phyloP scores from a whole-genome alignment of 2,113 vertebrate species.

The Podocnemis expansa region DNA sequence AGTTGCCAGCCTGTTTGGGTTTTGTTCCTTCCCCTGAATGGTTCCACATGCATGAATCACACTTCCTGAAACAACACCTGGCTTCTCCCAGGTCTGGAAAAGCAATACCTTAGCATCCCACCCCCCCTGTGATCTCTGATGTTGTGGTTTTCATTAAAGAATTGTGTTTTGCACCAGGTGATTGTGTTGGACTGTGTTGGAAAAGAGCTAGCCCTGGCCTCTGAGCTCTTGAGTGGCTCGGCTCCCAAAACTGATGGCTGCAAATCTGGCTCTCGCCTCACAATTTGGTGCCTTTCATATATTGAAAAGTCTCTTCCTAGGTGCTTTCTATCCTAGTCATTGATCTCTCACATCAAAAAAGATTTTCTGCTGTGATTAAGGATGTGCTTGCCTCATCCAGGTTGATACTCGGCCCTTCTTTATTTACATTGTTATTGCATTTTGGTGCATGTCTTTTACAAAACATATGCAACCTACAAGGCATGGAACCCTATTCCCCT shows the following conservation, averaged over 20 bases:
- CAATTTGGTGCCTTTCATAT: accelerated
- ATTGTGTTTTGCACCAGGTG: slow-evolving; percentile 50
- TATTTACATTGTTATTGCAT: neutral
- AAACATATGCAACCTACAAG: neutral
- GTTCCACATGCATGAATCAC: neutral
- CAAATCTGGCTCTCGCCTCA: neutral
- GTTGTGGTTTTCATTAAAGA: slow-evolving; percentile 44
- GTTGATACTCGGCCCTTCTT: neutral
- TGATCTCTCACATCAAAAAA: neutral
- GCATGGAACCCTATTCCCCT: neutral
- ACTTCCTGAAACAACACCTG: neutral
- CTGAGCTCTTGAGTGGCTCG: neutral
- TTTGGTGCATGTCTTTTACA: neutral
- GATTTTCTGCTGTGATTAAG: neutral
- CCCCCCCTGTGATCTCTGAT: neutral
- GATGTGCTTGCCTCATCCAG: neutral
- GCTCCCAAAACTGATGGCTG: accelerated
- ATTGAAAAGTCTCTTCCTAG: neutral
- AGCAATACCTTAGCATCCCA: neutral
- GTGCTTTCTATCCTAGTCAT: accelerated
- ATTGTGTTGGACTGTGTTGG: neutral
- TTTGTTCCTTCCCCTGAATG: neutral
- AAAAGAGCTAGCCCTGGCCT: neutral
- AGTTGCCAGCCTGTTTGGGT: accelerated
- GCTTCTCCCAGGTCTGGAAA: accelerated